phyloP scores from a whole-genome alignment of 2,888 invertebrate genomes.

The Ichneumon xanthorius region DNA sequence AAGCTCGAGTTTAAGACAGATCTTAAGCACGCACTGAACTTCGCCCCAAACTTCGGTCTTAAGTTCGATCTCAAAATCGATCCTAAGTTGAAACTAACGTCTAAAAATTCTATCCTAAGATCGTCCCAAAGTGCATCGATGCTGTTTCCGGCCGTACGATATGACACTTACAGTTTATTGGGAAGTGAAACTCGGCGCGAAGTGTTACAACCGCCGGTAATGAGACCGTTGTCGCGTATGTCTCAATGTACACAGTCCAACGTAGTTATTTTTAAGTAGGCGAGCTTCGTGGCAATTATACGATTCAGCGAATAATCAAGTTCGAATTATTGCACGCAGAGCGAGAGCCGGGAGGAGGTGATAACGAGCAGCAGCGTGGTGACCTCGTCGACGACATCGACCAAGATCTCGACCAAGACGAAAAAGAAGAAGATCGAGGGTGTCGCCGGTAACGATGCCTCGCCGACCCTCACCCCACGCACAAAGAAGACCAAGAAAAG shows the following conservation, averaged over 20 bases:
- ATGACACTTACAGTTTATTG: background rate
- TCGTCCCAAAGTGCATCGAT: too few species aligned
- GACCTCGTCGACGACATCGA: constrained; percentile 74
- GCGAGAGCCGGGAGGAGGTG: constrained; percentile 82
- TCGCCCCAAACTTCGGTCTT: too few species aligned
- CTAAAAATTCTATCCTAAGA: too few species aligned
- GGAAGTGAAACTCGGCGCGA: constrained; percentile 32
- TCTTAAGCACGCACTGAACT: too few species aligned
- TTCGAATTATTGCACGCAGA: constrained; percentile 73
- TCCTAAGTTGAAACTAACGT: too few species aligned
- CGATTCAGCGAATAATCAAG: constrained; percentile 48
- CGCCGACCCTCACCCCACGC: constrained; percentile 82
- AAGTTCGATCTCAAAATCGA: too few species aligned
- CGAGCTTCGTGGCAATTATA: constrained; percentile 8
- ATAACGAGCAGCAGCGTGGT: constrained; percentile 80
- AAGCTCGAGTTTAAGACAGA: too few species aligned
- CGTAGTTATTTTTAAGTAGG: constrained; percentile 15
- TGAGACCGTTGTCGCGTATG: background rate
- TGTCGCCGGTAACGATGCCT: constrained; percentile 82
- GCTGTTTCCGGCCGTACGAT: too few species aligned
- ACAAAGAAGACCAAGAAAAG: constrained; percentile 89
- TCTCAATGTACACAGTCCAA: background rate
- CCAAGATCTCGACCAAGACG: constrained; percentile 80
- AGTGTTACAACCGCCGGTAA: background rate
- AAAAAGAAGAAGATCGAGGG: constrained; percentile 84